phyloP scores from a whole-genome alignment of 2,113 vertebrate species.

The Apeltes quadracus region DNA sequence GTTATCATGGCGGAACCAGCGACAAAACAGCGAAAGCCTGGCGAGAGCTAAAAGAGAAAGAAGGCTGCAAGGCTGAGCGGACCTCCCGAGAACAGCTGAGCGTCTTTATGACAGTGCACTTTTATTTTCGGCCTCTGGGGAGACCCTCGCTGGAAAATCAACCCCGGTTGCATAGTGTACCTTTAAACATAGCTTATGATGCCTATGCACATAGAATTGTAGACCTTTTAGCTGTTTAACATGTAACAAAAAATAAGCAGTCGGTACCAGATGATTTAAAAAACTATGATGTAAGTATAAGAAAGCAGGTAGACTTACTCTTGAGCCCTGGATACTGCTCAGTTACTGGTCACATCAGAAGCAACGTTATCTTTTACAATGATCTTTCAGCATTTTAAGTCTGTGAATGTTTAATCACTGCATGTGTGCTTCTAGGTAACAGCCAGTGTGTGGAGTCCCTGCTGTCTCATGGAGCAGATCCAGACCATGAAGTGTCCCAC shows the following conservation, averaged over 20 bases:
- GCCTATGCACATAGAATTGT: neutral
- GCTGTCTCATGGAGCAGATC: slow-evolving; percentile 66
- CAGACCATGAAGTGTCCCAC: slow-evolving; percentile 53
- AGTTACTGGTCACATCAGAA: neutral
- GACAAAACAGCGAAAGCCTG: too few species aligned
- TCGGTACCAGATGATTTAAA: neutral
- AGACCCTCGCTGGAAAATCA: too few species aligned
- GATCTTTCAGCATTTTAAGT: neutral
- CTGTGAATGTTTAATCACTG: neutral
- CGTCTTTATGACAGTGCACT: too few species aligned
- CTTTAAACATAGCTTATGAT: neutral
- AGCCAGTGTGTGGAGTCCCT: slow-evolving; percentile 67
- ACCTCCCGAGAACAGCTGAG: too few species aligned
- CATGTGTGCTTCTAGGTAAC: slow-evolving; percentile 46
- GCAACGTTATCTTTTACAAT: neutral
- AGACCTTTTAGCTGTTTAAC: neutral
- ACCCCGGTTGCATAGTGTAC: too few species aligned
- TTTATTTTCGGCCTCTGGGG: too few species aligned
- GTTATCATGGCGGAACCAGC: too few species aligned
- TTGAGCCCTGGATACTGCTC: neutral
- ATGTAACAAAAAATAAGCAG: neutral
- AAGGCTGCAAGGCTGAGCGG: too few species aligned
- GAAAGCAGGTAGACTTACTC: too few species aligned
- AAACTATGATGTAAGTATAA: neutral
- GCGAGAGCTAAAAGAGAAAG: too few species aligned